These are phyloP conservation scores for Ptychodera flava DNA, from an alignment of 35 echinoderm and acorn worm species.

Conservation along the genomic window DNA sequence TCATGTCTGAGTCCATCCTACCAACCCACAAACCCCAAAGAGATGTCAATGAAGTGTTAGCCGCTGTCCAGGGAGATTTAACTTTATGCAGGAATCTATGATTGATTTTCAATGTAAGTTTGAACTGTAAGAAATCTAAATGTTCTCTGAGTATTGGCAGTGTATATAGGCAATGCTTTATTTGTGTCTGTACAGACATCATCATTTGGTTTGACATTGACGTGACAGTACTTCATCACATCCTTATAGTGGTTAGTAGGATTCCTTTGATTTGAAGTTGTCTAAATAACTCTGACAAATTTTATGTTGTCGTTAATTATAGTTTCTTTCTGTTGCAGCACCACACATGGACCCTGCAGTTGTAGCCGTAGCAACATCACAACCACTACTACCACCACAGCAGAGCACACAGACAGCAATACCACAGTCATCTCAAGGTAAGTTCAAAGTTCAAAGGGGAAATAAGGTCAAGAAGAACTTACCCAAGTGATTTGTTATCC, in stretches of 20 bases:
- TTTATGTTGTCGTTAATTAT: too few relatives aligned
- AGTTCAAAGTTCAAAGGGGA: too few relatives aligned
- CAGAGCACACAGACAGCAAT: neutral
- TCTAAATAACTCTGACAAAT: too few relatives aligned
- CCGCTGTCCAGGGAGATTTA: slow-evolving; percentile 63
- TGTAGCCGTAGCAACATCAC: slow-evolving; percentile 30
- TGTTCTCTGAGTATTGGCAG: too few relatives aligned
- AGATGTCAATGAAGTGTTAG: slow-evolving; percentile 53
- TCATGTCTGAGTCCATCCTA: slow-evolving; percentile 28
- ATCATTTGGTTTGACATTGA: too few relatives aligned
- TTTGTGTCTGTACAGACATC: neutral
- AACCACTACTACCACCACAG: neutral
- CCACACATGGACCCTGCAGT: slow-evolving; percentile 84
- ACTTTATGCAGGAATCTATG: slow-evolving; percentile 84
- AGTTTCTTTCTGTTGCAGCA: too few relatives aligned
- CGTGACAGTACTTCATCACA: too few relatives aligned
- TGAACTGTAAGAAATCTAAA: neutral
- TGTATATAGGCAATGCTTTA: too few relatives aligned
- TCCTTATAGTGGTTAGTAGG: too few relatives aligned
- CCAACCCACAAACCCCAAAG: slow-evolving; percentile 28
- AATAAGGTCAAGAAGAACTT: too few relatives aligned
- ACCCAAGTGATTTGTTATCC: too few relatives aligned
- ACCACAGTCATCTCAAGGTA: neutral
- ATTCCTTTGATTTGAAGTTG: too few relatives aligned
- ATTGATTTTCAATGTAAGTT: slow-evolving; percentile 76